These are phyloP conservation scores for Dorcus parallelipipedus DNA, from an alignment of 2,888 invertebrate genomes.

Conservation along the genomic window DNA sequence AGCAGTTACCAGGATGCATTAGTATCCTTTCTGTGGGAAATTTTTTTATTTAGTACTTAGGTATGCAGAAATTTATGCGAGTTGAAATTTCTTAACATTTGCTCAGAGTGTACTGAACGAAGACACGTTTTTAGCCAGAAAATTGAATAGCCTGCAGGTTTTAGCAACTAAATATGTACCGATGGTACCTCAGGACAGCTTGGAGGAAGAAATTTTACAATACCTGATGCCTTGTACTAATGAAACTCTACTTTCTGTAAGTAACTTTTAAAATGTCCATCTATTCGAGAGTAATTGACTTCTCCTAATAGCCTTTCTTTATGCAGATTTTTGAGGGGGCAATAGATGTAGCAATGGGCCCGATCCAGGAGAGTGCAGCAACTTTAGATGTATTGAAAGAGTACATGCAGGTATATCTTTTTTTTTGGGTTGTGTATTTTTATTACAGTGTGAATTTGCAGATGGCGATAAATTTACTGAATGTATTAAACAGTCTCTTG, in stretches of 20 bases:
- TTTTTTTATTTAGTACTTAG: no score
- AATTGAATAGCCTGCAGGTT: constrained; percentile 11
- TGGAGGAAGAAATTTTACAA: constrained; percentile 14
- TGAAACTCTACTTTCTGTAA: constrained; percentile 1
- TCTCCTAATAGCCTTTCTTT: no score
- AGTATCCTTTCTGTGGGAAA: constrained; percentile 17
- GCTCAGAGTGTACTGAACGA: constrained; percentile 8
- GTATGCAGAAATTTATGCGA: neutral
- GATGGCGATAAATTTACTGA: constrained; percentile 26
- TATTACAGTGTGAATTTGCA: constrained; percentile 18
- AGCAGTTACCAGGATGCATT: constrained; percentile 9
- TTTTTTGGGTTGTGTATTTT: neutral
- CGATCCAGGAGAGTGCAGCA: constrained; percentile 4
- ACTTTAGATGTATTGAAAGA: constrained; percentile 22
- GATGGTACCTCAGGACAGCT: neutral
- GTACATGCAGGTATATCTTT: constrained; percentile 26
- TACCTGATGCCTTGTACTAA: constrained; percentile 15
- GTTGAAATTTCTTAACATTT: constrained; percentile 11
- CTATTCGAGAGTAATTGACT: no score
- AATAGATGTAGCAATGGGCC: constrained; percentile 5
- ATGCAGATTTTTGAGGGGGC: constrained; percentile 12
- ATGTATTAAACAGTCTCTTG: constrained; percentile 22
- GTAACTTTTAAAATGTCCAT: no score
- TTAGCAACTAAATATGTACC: constrained; percentile 11
- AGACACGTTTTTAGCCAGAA: constrained; percentile 6